phyloP scores from a whole-genome alignment of 2,113 vertebrate genomes.

The Xenotilapia caudafasciata region DNA sequence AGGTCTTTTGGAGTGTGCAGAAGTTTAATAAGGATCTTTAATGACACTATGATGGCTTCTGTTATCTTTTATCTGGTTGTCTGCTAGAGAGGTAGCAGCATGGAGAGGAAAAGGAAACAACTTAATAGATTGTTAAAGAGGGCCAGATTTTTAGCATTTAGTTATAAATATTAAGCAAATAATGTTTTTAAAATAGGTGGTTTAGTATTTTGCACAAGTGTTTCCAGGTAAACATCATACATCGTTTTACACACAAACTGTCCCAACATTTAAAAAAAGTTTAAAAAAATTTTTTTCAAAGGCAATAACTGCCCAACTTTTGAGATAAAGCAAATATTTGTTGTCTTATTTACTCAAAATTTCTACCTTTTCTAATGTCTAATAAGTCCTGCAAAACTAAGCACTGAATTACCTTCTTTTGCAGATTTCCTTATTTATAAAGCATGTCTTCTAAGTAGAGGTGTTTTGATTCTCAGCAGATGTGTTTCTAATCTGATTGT shows the following conservation, averaged over 20 bases:
- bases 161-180: neutral
- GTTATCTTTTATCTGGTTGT: neutral
- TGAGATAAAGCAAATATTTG: neutral
- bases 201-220: neutral
- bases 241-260: neutral
- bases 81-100: neutral
- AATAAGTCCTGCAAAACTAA: neutral
- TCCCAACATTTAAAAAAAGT: neutral
- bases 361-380: neutral
- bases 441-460: neutral
- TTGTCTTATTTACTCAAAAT: neutral
- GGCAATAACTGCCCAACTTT: neutral
- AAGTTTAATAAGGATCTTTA: neutral
- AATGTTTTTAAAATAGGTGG: neutral
- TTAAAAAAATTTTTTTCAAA: neutral
- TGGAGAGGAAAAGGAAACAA: neutral
- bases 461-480: neutral
- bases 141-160: neutral
- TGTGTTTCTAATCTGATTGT: conserved; percentile 26
- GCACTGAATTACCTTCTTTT: neutral
- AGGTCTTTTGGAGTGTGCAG: neutral
- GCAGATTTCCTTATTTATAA: neutral
- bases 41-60: neutral
- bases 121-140: neutral
- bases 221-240: neutral